Conservation (phyloP, 2,888 invertebrate species). For the Agrypnus murinus region DNA sequence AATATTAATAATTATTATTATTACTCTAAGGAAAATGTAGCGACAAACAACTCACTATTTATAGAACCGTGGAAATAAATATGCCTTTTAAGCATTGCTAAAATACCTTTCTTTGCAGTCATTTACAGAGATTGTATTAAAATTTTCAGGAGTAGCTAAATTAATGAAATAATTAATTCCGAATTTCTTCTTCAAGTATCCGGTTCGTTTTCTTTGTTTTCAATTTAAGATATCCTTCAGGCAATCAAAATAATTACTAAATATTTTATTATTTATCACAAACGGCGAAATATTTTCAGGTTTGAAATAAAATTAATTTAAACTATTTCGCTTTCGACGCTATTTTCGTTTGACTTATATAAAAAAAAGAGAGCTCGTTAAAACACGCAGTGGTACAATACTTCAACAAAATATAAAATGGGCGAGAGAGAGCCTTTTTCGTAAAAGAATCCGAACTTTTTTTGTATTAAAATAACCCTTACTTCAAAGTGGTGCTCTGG, state of each 20-base stretch:
- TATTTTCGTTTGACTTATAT: neutral
- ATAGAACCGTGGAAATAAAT: no score
- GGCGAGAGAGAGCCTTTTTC: conserved; percentile 5
- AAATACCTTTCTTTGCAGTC: neutral
- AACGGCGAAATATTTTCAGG: no score
- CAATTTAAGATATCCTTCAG: no score
- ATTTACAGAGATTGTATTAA: conserved; percentile 10
- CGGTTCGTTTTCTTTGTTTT: neutral
- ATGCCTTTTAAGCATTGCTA: neutral
- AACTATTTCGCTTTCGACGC: neutral
- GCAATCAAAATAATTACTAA: no score
- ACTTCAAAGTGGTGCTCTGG: conserved; percentile 22
- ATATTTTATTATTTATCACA: no score
- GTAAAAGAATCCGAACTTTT: conserved; percentile 14
- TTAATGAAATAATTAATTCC: conserved; percentile 25
- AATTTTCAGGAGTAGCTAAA: conserved; percentile 1
- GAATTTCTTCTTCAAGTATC: neutral
- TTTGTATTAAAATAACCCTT: conserved; percentile 21
- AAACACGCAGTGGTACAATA: conserved; percentile 1
- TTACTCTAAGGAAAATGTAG: no score
- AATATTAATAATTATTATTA: no score
- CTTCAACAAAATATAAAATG: neutral
- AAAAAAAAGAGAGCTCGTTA: neutral
- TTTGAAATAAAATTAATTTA: no score
- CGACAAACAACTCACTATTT: no score